Conservation (phyloP, 2,113 vertebrate genomes). For the Xiphophorus maculatus region DNA sequence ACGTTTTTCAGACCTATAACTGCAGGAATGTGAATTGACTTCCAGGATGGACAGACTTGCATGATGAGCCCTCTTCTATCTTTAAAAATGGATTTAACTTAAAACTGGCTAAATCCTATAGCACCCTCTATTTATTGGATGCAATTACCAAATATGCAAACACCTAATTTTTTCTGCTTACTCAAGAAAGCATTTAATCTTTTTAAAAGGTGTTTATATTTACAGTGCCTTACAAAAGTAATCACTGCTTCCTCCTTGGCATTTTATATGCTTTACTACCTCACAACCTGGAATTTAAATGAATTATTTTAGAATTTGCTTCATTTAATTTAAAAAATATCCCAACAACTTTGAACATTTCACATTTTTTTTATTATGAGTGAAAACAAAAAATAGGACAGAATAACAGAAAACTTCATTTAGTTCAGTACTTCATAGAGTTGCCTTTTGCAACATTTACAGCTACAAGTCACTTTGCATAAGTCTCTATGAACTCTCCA, state of each 20-base stretch:
- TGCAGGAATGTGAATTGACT: conserved; percentile 55
- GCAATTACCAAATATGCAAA: conserved; percentile 39
- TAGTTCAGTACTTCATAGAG: too few species aligned
- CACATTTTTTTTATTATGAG: too few species aligned
- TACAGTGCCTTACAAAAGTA: background rate
- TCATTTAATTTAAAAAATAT: too few species aligned
- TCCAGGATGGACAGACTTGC: conserved; percentile 34
- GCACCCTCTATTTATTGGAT: conserved; percentile 23
- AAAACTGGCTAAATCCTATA: conserved; percentile 34
- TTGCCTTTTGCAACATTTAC: too few species aligned
- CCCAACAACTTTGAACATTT: too few species aligned
- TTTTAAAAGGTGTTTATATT: conserved; percentile 6
- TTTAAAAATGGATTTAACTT: conserved; percentile 33
- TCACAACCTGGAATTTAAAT: too few species aligned
- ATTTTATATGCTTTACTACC: background rate
- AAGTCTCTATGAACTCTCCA: too few species aligned
- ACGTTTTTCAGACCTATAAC: conserved; percentile 16
- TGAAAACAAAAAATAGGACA: too few species aligned
- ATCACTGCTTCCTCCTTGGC: background rate
- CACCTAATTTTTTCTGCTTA: conserved; percentile 48
- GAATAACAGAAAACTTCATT: too few species aligned
- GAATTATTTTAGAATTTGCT: too few species aligned
- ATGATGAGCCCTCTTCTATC: conserved; percentile 1
- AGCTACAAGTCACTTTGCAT: too few species aligned
- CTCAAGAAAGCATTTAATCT: conserved; percentile 17